Percentiles rank a stretch among this genome's conserved stretches.
Evolutionary conservation across 2,888 invertebrate genomes (phyloP).

Genomic region (Gryllus longicercus): DNA sequence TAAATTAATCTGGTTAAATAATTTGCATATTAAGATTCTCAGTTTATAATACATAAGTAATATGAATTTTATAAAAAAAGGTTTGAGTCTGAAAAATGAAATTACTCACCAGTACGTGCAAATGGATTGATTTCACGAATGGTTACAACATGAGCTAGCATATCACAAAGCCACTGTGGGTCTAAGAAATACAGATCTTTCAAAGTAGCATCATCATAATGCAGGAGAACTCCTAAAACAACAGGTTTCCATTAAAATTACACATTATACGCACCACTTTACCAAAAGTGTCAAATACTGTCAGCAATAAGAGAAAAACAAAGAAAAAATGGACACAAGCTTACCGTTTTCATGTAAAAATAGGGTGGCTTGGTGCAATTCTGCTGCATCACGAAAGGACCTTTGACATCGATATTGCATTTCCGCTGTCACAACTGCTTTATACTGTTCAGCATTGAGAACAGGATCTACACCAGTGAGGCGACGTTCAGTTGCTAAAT

Average conservation of each 20-base stretch:
- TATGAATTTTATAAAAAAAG: not conserved
- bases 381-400: conserved; percentile 81
- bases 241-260: not conserved
- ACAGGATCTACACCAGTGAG: conserved; percentile 73
- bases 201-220: conserved; percentile 90
- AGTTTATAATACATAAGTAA: too few relatives aligned
- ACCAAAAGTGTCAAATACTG: too few relatives aligned
- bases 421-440: conserved; percentile 52
- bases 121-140: conserved; percentile 97
- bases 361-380: conserved; percentile 90
- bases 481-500: conserved; percentile 73
- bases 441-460: conserved; percentile 74
- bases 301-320: not conserved
- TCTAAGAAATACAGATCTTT: conserved; percentile 94
- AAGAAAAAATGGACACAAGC: conserved; percentile 27
- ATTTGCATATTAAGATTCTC: too few relatives aligned
- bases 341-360: conserved; percentile 95
- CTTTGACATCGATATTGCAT: conserved; percentile 66
- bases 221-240: conserved; percentile 74
- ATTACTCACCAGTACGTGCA: conserved; percentile 67
- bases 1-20: too few relatives aligned
- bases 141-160: conserved; percentile 94
- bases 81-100: conserved; percentile 12
- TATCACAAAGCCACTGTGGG: conserved; percentile 98
- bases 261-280: too few relatives aligned